Conservation (phyloP, 2,888 invertebrate species). For the Bombyx huttoni region DNA sequence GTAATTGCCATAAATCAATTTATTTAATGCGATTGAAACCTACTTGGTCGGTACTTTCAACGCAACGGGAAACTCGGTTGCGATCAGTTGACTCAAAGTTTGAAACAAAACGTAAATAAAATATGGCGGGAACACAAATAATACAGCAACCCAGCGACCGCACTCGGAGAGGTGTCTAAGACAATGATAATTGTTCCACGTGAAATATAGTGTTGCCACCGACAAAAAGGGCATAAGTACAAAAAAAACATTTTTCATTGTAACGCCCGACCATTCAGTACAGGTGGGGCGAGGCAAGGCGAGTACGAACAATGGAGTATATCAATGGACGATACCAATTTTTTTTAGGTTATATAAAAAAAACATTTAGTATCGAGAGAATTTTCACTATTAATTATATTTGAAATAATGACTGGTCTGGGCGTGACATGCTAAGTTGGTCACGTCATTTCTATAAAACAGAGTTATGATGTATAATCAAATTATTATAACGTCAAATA, state of each 20-base stretch:
- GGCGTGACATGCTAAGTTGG: slow-evolving; percentile 19
- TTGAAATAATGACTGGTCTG: slow-evolving; percentile 23
- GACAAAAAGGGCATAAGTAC: slow-evolving; percentile 54
- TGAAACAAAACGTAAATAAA: neutral
- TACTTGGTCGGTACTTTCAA: slow-evolving; percentile 3
- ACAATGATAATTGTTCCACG: slow-evolving; percentile 71
- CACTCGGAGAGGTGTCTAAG: slow-evolving; percentile 60
- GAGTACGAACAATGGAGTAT: slow-evolving; percentile 56
- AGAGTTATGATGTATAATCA: too few relatives aligned
- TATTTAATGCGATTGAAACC: slow-evolving; percentile 16
- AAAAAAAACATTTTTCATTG: slow-evolving; percentile 65
- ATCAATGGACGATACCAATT: slow-evolving; percentile 61
- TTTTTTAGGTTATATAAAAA: slow-evolving; percentile 37
- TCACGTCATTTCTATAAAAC: too few relatives aligned
- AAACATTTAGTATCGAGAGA: slow-evolving; percentile 34
- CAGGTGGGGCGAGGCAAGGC: slow-evolving; percentile 61
- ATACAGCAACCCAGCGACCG: slow-evolving; percentile 28
- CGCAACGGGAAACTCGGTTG: slow-evolving; percentile 18
- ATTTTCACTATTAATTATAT: slow-evolving; percentile 50
- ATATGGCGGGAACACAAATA: neutral
- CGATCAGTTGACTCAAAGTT: neutral
- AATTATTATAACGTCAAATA: too few relatives aligned
- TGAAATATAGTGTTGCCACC: slow-evolving; percentile 70
- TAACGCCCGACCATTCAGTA: slow-evolving; percentile 59
- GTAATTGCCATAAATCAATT: slow-evolving; percentile 57